Conservation (phyloP, 2,888 invertebrate genomes). For the Tetropium fuscum region DNA sequence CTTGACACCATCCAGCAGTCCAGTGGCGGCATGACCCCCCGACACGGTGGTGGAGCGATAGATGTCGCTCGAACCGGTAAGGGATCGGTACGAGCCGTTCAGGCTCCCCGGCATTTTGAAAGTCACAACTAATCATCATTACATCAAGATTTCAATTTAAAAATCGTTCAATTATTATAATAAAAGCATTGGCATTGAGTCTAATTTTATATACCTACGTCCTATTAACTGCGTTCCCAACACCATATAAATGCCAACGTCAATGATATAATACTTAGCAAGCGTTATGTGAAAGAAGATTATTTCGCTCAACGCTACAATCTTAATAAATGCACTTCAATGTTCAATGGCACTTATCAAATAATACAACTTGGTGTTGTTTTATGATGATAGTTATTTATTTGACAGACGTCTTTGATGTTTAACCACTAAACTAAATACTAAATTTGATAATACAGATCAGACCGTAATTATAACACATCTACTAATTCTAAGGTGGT, state of each 20-base stretch:
- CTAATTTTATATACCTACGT: slow-evolving; percentile 26
- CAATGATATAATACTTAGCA: too few relatives aligned
- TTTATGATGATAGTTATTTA: too few relatives aligned
- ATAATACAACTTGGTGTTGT: too few relatives aligned
- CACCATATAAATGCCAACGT: background rate
- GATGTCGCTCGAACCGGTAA: slow-evolving; percentile 66
- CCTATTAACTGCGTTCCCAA: background rate
- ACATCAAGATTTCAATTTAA: slow-evolving; percentile 45
- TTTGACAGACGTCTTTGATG: too few relatives aligned
- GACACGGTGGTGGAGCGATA: slow-evolving; percentile 74
- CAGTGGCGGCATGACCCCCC: slow-evolving; percentile 57
- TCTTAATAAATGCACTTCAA: too few relatives aligned
- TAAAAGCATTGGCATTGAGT: slow-evolving; percentile 19
- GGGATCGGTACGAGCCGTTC: slow-evolving; percentile 74
- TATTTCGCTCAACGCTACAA: too few relatives aligned
- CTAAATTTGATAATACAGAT: too few relatives aligned
- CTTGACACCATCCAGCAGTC: slow-evolving; percentile 72
- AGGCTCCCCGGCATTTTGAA: slow-evolving; percentile 72
- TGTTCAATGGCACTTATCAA: too few relatives aligned
- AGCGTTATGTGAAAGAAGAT: too few relatives aligned
- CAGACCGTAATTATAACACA: too few relatives aligned
- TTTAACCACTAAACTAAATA: too few relatives aligned
- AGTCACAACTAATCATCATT: slow-evolving; percentile 31
- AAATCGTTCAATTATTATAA: slow-evolving; percentile 36
- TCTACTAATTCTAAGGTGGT: too few relatives aligned